Base-by-base conservation (phyloP, 2,888 invertebrate genomes). In the Lithophane socia region DNA sequence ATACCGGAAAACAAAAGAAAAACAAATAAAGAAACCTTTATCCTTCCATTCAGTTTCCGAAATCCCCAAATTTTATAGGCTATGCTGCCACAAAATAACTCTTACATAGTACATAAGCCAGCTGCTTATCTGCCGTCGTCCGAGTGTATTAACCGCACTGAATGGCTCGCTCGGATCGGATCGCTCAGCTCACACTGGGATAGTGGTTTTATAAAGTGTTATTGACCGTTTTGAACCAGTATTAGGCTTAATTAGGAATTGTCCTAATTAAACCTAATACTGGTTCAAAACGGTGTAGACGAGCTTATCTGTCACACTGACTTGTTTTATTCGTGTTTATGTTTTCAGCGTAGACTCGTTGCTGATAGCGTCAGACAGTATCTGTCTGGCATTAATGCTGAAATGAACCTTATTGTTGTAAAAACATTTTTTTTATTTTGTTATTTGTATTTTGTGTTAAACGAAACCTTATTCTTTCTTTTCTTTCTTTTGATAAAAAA, bases 111-210 rank as follows among this genome's bases (percentile, higher is more conserved):
- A 78, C 71, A 65, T 73, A 77, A 83, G 77, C 78, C 66, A 4
- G 21, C n/a, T 52, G 60, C 85, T 85, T 83, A 85, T 85, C 83
- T 70, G 21, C 42, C 37, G 24, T n/a, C 29, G 56, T 29, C 60
- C 72, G 64, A 74, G 75, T 71, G 82, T 74, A 82, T 82, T 75
- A 82, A 72, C 67, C 54, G 56, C 58, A 71, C 21, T 67, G 64
- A 75, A 84, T 78, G 67, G 74, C 37, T 52, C 4, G 9, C 37
- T 77, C 10, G 60, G 69, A 77, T 82, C 65, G 44, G 54, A 77
- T 72, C 71, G 60, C 66, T 54, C 67, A 60, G 54, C 66, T 61
- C 24, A 18, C 49, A 37, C 16, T 67, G 49, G 54, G 1, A 54
- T 58, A 49, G 29, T 37, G 16, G 52, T 5, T 54, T 75, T 61